phyloP scores from a whole-genome alignment of 2,888 invertebrate genomes.

The Odontocolon sp. region DNA sequence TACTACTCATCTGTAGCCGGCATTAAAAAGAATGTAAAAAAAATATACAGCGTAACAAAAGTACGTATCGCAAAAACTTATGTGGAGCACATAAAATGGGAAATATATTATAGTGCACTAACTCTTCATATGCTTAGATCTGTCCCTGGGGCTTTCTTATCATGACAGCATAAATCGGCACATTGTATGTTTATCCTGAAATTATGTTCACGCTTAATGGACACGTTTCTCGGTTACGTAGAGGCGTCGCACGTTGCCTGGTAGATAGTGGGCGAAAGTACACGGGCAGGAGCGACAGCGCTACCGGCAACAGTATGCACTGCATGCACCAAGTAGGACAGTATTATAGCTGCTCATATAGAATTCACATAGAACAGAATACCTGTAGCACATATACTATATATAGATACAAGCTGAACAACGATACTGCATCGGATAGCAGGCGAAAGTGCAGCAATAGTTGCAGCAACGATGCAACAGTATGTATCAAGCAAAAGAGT shows the following conservation, averaged over 20 bases:
- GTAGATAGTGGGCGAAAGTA: conserved; percentile 25
- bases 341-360: background rate
- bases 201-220: conserved; percentile 50
- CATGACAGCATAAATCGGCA: conserved; percentile 41
- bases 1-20: background rate
- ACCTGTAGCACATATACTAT: conserved; percentile 11
- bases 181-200: conserved; percentile 30
- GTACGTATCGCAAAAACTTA: too few relatives aligned
- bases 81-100: too few relatives aligned
- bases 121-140: background rate
- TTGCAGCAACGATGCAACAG: too few relatives aligned
- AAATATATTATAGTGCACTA: too few relatives aligned
- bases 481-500: background rate
- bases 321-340: conserved; percentile 13
- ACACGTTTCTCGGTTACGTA: conserved; percentile 41
- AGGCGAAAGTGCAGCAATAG: conserved; percentile 28
- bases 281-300: conserved; percentile 16
- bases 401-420: background rate
- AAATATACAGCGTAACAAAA: too few relatives aligned
- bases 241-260: background rate
- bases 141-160: conserved; percentile 21
- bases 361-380: conserved; percentile 10
- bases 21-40: too few relatives aligned
- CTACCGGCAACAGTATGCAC: conserved; percentile 22
- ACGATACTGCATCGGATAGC: conserved; percentile 1